phyloP scores from a whole-genome alignment of 2,888 invertebrate genomes.

The Sphaerolaimus hirsutus region DNA sequence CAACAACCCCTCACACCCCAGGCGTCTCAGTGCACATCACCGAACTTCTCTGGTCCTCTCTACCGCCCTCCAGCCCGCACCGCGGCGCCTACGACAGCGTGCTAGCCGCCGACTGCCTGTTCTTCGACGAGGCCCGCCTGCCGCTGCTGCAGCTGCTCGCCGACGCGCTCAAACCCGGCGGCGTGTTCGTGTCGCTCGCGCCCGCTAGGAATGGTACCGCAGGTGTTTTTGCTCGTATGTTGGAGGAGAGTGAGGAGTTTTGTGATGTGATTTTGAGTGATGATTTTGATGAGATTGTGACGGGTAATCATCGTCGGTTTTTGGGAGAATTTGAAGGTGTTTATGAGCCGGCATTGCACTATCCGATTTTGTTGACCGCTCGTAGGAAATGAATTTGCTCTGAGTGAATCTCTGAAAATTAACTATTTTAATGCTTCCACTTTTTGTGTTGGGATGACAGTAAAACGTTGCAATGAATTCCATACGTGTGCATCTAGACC shows the following conservation, averaged over 20 bases:
- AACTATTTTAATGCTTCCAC: too few species aligned
- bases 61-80: too few species aligned
- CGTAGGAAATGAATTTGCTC: too few species aligned
- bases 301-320: background rate
- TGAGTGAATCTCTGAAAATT: too few species aligned
- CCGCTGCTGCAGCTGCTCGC: background rate
- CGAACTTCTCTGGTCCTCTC: too few species aligned
- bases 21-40: too few species aligned
- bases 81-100: too few species aligned
- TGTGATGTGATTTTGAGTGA: background rate
- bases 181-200: background rate
- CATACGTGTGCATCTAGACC: too few species aligned
- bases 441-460: too few species aligned
- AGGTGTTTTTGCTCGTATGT: background rate
- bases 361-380: background rate
- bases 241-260: background rate
- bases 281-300: background rate
- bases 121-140: background rate
- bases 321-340: background rate
- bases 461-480: too few species aligned
- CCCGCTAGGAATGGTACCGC: background rate
- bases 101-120: constrained; percentile 3
- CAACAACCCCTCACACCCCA: too few species aligned
- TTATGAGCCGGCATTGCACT: background rate
- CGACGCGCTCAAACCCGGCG: background rate